Percentiles rank a stretch among this genome's conserved stretches.
phyloP scores from a whole-genome alignment of 2,888 invertebrate species.

The Operophtera brumata region DNA sequence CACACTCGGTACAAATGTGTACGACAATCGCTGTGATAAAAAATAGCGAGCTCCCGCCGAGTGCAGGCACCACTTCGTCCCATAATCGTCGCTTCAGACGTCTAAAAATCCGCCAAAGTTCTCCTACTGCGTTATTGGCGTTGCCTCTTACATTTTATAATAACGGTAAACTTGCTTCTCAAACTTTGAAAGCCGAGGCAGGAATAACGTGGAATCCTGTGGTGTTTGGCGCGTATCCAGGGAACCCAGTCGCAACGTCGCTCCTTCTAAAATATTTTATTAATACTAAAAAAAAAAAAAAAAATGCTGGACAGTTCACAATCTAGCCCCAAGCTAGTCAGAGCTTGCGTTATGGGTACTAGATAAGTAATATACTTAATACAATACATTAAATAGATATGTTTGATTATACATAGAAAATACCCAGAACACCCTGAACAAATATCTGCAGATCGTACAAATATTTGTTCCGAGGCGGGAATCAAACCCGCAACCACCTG shows the following conservation, averaged over 20 bases:
- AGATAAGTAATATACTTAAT: too few species aligned
- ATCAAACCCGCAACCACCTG: too few species aligned
- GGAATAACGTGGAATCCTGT: conserved; percentile 53
- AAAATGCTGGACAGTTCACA: too few species aligned
- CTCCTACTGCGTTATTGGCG: conserved; percentile 41
- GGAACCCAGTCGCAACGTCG: conserved; percentile 44
- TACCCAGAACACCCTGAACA: too few species aligned
- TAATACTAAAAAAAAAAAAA: too few species aligned
- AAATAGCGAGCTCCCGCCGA: conserved; percentile 49
- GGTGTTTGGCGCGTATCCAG: conserved; percentile 58
- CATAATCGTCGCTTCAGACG: conserved; percentile 53
- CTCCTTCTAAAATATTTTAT: conserved; percentile 62
- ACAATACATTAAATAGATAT: too few species aligned
- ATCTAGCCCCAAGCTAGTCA: too few species aligned
- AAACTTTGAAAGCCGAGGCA: conserved; percentile 48
- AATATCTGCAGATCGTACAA: too few species aligned
- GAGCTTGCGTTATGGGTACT: too few species aligned
- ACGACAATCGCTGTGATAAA: conserved; percentile 45
- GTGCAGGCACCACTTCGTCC: conserved; percentile 36
- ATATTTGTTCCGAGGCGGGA: too few species aligned
- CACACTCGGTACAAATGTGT: conserved; percentile 35
- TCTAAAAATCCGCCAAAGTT: conserved; percentile 50
- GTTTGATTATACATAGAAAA: too few species aligned
- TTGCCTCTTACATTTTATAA: conserved; percentile 55
- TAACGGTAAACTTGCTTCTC: conserved; percentile 52